Base-by-base conservation (phyloP, 1,140 invertebrate genomes). In the Meloidogyne exigua region DNA sequence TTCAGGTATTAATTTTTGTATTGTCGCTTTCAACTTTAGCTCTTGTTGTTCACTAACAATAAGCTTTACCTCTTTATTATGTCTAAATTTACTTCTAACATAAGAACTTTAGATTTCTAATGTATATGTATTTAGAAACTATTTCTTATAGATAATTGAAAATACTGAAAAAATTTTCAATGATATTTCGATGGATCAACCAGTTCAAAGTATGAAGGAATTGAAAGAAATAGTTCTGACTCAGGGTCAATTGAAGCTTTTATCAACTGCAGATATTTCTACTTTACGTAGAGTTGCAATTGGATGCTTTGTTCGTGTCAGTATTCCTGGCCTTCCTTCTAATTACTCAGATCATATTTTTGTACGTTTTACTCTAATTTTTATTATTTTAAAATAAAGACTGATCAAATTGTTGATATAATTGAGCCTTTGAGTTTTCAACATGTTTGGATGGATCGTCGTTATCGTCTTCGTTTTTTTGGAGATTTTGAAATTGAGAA, bases 281-380 rank as follows among this genome's bases (percentile, higher is more conserved):
- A 23, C 13, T n/a, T 73, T 65, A 32, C 72, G 49, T 0, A 13
- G 28, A 11, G 44, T 28, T 21, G 72, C 32, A 21, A 32, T 73
- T 32, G 72, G 72, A 15, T 64, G 32, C 26, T 73, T 64, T 73
- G 72, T 73, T 15, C 72, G 72, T 64, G 72, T 73, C 21, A 73
- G 23, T 49, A 23, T 57, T 15, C 72, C 23, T 15, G 72, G 72
- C 3, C n/a, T 73, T 21, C 72, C 72, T 36, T 73, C 57, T 23
- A 73, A 65, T 23, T 73, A 57, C n/a, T 57, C 72, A 10, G 65
- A 42, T 26, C 36, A 18, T 13, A 25, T 73, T 64, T 73, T 73
- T 73, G 72, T 73, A 65, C 7, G 12, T 0, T 13, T n/a, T 23
- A 28, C 23, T 72, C 3, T 63, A n/a, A 1, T 23, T 44, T 72